Percentiles rank a stretch among this genome's conserved stretches.
Conservation (phyloP, 2,888 invertebrate genomes). For the Uloborus plumipes region DNA sequence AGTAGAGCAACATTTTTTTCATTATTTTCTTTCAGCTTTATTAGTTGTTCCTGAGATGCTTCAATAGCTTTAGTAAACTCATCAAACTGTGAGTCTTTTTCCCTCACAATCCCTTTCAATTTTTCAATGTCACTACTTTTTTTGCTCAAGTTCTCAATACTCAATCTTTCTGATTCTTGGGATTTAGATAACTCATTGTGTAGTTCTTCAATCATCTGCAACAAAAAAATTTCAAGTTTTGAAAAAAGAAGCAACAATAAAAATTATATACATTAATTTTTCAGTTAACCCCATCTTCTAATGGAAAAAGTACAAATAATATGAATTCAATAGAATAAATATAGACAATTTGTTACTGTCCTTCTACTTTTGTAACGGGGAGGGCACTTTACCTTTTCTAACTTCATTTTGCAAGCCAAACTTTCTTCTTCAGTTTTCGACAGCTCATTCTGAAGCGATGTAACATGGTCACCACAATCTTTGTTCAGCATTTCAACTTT, state of each 20-base stretch:
- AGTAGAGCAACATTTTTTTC: conserved; percentile 30
- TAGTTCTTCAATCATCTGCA: conserved; percentile 20
- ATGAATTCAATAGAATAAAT: too few species aligned
- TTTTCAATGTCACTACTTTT: conserved; percentile 23
- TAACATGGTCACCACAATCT: conserved; percentile 46
- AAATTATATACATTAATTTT: too few species aligned
- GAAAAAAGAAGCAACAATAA: too few species aligned
- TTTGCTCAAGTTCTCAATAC: conserved; percentile 10
- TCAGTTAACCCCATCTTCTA: too few species aligned
- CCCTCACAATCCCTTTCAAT: conserved; percentile 15
- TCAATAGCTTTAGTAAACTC: conserved; percentile 38
- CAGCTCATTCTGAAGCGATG: conserved; percentile 29
- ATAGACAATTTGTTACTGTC: too few species aligned
- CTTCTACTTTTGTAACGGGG: too few species aligned
- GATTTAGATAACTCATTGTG: conserved; percentile 28
- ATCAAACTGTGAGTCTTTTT: conserved; percentile 50
- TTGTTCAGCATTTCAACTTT: conserved; percentile 50
- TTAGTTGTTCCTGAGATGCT: conserved; percentile 22
- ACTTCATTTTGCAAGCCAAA: conserved; percentile 10
- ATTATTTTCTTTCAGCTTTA: conserved; percentile 21
- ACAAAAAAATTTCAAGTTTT: too few species aligned
- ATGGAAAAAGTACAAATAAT: too few species aligned
- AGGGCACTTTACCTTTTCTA: conserved; percentile 20
- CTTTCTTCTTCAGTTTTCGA: conserved; percentile 40
- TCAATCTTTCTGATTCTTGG: conserved; percentile 7